phyloP scores from a whole-genome alignment of 2,797 vertebrate genomes.

The Podarcis lilfordi region DNA sequence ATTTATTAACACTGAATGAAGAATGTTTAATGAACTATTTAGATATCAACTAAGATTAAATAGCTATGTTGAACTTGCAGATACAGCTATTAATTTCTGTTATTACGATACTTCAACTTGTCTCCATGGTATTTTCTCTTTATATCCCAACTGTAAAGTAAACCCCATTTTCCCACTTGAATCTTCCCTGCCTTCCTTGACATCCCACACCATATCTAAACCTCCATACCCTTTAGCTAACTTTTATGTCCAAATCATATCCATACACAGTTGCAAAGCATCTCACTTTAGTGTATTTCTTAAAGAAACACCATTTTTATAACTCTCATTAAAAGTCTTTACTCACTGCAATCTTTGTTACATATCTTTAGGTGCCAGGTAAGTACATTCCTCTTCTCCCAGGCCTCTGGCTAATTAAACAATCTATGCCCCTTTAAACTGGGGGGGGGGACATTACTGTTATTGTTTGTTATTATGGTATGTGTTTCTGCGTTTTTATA shows the following conservation, averaged over 20 bases:
- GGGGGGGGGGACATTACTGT: no score
- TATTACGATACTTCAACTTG: neutral
- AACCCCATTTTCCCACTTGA: neutral
- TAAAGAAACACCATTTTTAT: neutral
- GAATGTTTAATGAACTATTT: neutral
- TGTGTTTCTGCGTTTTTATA: no score
- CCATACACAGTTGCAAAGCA: neutral
- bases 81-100: conserved; percentile 12
- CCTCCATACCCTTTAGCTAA: neutral
- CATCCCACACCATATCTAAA: neutral
- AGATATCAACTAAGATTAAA: neutral
- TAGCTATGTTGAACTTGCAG: conserved; percentile 14
- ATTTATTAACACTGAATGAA: neutral
- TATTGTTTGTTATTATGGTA: no score
- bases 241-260: neutral
- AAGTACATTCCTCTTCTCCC: no score
- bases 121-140: neutral
- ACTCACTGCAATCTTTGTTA: neutral
- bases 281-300: neutral
- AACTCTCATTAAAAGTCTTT: neutral
- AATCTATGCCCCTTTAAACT: no score
- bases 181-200: neutral
- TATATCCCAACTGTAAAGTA: neutral
- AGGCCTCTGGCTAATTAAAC: no score
- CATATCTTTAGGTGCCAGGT: no score